Evolutionary conservation across 2,888 invertebrate genomes (phyloP), one percentile per base, ranked within the genome.

Genomic region (Congeria kusceri): DNA sequence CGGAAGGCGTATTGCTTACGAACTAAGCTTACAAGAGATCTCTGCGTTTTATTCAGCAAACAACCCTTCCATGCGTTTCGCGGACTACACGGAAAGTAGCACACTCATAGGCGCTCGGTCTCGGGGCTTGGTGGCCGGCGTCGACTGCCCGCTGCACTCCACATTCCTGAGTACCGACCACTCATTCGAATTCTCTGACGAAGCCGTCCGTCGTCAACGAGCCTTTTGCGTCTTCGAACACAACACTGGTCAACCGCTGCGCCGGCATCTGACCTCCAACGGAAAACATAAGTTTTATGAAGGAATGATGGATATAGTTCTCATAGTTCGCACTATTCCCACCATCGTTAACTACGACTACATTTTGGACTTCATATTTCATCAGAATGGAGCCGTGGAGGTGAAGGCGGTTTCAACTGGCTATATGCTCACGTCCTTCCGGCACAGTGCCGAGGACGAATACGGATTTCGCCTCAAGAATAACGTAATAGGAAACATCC

Each of bases 261-360:
- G 89, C 9, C 81, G 89, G 5, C 89, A 91, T 62, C 78, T 87
- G 53, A 73, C 83, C 1, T 32, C 65, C 1, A 29, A n/a, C 29
- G 62, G 23, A 1, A 39, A 67, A 23, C 47, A 62, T 0, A 56
- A 61, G 20, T 85, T 85, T 64, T 90, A 88, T 67, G 87, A 83
- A n/a, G 90, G 90, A 2, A 79, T 88, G 86, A 49, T 78, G 46
- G 86, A 86, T 65, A 66, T 77, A 7, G 87, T 85, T 9, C 71
- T 91, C 3, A 77, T 85, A 0, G 61, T 90, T 13, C 66, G 90
- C 29, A 83, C 84, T n/a, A 84, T 89, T 15, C 9, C 86, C 3
- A 84, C 87, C 1, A 79, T 91, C 9, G 77, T 75, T 7, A 90
- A 90, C 69, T 91, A 91, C 70, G 90, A 90, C 63, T 91, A 91